These are phyloP conservation scores for Chunga burmeisteri DNA, from an alignment of 2,113 vertebrate genomes.

Conservation along the genomic window DNA sequence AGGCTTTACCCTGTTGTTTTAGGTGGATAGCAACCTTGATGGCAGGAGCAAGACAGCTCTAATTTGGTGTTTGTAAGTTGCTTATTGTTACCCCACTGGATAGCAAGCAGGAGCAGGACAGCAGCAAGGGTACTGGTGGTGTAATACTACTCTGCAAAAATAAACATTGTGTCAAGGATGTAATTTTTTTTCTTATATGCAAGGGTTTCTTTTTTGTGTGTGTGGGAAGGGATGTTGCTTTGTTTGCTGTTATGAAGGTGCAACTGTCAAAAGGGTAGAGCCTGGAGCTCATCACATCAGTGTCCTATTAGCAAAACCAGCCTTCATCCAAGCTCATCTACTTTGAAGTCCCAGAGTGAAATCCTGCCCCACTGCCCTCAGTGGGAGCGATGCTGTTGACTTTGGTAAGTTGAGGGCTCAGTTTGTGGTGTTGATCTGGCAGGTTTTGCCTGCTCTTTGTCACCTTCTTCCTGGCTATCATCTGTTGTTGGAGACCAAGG, in stretches of 20 bases:
- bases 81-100: not conserved
- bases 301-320: not conserved
- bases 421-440: accelerated
- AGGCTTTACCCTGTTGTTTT: not conserved
- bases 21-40: not conserved
- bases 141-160: not conserved
- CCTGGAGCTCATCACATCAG: not conserved
- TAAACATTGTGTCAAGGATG: not conserved
- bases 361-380: not conserved
- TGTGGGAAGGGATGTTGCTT: not conserved
- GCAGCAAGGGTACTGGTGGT: not conserved
- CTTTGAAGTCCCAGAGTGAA: not conserved
- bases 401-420: accelerated
- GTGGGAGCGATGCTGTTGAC: not conserved
- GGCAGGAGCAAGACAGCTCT: not conserved
- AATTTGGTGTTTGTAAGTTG: not conserved
- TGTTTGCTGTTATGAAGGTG: not conserved
- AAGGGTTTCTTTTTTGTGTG: not conserved
- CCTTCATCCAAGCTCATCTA: not conserved
- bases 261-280: not conserved
- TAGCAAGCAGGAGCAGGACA: not conserved
- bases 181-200: not conserved
- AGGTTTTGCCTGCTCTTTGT: not conserved
- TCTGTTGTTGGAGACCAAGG: not conserved
- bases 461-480: not conserved